These are phyloP conservation scores for Nomada ruficornis DNA, from an alignment of 2,888 invertebrate genomes.

Conservation along the genomic window DNA sequence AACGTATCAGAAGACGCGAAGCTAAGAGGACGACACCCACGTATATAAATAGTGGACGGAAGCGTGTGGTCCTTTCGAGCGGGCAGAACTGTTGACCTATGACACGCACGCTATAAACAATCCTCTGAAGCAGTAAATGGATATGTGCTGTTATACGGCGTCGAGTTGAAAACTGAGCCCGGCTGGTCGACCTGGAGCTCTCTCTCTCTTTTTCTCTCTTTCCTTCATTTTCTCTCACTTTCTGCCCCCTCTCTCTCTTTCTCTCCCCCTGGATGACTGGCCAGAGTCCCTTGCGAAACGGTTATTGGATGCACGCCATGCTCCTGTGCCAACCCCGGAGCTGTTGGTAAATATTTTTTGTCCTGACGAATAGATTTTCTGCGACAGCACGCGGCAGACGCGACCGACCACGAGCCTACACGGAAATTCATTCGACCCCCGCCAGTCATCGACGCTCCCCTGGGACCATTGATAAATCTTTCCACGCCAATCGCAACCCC, in stretches of 20 bases:
- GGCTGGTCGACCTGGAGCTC: slow-evolving; percentile 25
- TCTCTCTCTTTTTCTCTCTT: slow-evolving; percentile 20
- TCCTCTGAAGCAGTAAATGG: slow-evolving; percentile 78
- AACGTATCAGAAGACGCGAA: slow-evolving; percentile 50
- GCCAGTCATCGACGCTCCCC: slow-evolving; percentile 33
- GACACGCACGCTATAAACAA: slow-evolving; percentile 82
- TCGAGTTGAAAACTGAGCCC: slow-evolving; percentile 76
- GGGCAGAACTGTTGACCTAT: slow-evolving; percentile 75
- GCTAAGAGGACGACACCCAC: slow-evolving; percentile 57
- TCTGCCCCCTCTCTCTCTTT: neutral
- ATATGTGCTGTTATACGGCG: slow-evolving; percentile 76
- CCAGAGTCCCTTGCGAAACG: slow-evolving; percentile 66
- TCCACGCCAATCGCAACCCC: slow-evolving; percentile 32
- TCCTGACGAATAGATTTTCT: slow-evolving; percentile 70
- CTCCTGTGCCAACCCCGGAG: slow-evolving; percentile 66
- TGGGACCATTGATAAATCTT: slow-evolving; percentile 55
- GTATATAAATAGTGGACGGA: slow-evolving; percentile 55
- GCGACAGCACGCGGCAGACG: slow-evolving; percentile 53
- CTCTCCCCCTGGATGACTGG: slow-evolving; percentile 16
- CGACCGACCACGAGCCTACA: slow-evolving; percentile 46
- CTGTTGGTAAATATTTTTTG: slow-evolving; percentile 72
- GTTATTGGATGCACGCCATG: slow-evolving; percentile 75
- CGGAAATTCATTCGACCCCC: slow-evolving; percentile 51
- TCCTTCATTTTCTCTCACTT: neutral
- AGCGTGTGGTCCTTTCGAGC: slow-evolving; percentile 66